Conservation (phyloP, 2,113 vertebrate species). For the Solenodon paradoxus region DNA sequence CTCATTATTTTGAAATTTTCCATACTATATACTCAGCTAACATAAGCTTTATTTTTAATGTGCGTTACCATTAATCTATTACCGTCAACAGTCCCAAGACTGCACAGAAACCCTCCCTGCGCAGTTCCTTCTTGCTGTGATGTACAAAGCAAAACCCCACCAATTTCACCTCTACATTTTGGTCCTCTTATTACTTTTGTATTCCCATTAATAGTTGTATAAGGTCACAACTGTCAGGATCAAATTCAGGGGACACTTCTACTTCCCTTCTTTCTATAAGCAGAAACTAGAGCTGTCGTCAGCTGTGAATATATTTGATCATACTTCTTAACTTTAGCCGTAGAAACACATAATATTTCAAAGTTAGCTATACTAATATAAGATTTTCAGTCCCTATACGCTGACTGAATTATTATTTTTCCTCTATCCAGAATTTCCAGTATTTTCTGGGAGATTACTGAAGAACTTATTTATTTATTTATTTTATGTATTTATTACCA, state of each 20-base stretch:
- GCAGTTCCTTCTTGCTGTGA: no score
- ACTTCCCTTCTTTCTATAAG: neutral
- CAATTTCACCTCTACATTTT: neutral
- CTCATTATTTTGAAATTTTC: neutral
- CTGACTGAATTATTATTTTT: neutral
- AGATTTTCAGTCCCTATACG: neutral
- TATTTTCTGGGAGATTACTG: neutral
- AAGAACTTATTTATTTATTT: no score
- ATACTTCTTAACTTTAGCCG: neutral
- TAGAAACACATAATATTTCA: neutral
- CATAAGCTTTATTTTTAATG: no score
- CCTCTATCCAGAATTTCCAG: neutral
- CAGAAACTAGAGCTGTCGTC: neutral
- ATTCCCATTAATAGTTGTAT: neutral
- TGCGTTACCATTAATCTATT: no score
- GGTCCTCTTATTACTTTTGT: no score
- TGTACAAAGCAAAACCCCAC: neutral
- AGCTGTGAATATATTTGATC: neutral
- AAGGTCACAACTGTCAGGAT: neutral
- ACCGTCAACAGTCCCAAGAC: accelerated
- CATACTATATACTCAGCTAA: neutral
- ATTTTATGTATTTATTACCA: neutral
- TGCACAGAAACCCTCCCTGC: accelerated
- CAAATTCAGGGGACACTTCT: neutral
- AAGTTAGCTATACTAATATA: neutral